phyloP scores from a whole-genome alignment of 2,888 invertebrate genomes.

The Corbicula japonica region DNA sequence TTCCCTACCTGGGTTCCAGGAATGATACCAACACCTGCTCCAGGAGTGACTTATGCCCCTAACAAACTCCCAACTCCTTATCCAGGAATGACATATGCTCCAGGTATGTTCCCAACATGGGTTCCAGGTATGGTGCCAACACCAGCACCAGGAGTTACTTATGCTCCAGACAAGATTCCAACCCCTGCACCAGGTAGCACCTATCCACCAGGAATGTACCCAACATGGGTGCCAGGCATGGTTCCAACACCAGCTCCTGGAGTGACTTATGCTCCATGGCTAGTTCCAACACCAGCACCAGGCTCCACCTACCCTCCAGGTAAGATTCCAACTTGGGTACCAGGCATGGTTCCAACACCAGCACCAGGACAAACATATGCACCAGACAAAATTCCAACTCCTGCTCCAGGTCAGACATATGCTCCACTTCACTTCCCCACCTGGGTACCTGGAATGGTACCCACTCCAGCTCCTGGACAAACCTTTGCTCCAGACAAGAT shows the following conservation, averaged over 20 bases:
- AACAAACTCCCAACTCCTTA: slow-evolving; percentile 54
- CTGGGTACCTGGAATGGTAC: slow-evolving; percentile 65
- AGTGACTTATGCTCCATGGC: slow-evolving; percentile 55
- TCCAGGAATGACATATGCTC: slow-evolving; percentile 53
- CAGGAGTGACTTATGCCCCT: slow-evolving; percentile 55
- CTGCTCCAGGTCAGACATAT: slow-evolving; percentile 65
- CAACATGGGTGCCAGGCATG: slow-evolving; percentile 65
- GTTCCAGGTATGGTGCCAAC: slow-evolving; percentile 66
- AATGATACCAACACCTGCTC: slow-evolving; percentile 58
- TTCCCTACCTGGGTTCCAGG: slow-evolving; percentile 64
- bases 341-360: slow-evolving; percentile 67
- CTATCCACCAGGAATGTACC: slow-evolving; percentile 58
- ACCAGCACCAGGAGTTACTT: slow-evolving; percentile 65
- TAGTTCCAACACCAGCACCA: slow-evolving; percentile 66
- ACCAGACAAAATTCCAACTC: slow-evolving; percentile 61
- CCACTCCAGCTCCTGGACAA: slow-evolving; percentile 64
- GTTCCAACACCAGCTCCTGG: slow-evolving; percentile 68
- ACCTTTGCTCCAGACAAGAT: slow-evolving; percentile 67
- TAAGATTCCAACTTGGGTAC: slow-evolving; percentile 57
- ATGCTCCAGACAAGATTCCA: slow-evolving; percentile 59
- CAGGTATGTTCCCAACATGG: slow-evolving; percentile 57
- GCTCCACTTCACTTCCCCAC: slow-evolving; percentile 67
- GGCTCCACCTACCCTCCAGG: slow-evolving; percentile 62
- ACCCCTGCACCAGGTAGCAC: slow-evolving; percentile 66
- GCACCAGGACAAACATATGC: slow-evolving; percentile 64